phyloP scores from a whole-genome alignment of 2,797 vertebrate species.

The Typhlichthys eigenmanni region DNA sequence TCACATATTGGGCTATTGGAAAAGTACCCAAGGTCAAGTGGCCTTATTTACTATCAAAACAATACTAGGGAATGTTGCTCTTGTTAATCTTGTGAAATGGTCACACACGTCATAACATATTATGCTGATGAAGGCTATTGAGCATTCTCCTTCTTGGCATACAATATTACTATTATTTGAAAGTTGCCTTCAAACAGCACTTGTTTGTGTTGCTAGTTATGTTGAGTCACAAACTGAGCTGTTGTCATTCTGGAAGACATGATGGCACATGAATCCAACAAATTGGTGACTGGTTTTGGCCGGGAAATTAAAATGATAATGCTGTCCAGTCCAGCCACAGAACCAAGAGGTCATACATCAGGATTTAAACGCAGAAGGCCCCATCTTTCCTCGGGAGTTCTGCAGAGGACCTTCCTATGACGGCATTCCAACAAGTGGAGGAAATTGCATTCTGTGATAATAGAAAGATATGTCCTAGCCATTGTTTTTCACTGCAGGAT shows the following conservation, averaged over 20 bases:
- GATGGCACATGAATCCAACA: neutral
- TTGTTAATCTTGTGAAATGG: too few species aligned
- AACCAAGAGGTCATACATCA: constrained; percentile 9
- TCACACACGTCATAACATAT: neutral
- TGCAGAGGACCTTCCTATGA: constrained; percentile 33
- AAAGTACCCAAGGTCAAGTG: too few species aligned
- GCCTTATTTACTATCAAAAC: too few species aligned
- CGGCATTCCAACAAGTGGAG: constrained; percentile 26
- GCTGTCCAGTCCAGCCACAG: neutral
- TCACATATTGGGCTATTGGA: too few species aligned
- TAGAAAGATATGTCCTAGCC: constrained; percentile 50
- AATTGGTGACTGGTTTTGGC: neutral
- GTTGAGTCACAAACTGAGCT: constrained; percentile 9
- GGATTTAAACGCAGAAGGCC: constrained; percentile 14
- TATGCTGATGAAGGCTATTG: neutral
- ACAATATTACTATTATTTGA: constrained; percentile 2
- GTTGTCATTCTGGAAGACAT: constrained; percentile 7
- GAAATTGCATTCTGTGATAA: constrained; percentile 36
- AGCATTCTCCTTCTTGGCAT: neutral
- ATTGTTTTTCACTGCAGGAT: constrained; percentile 50
- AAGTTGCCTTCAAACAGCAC: neutral
- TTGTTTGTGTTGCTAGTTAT: constrained; percentile 5
- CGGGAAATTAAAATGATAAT: too few species aligned
- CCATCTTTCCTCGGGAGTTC: constrained; percentile 17
- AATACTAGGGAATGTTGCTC: too few species aligned